These are phyloP conservation scores for Drosophila kikkawai DNA, from an alignment of 1,140 invertebrate genomes.

Conservation along the genomic window DNA sequence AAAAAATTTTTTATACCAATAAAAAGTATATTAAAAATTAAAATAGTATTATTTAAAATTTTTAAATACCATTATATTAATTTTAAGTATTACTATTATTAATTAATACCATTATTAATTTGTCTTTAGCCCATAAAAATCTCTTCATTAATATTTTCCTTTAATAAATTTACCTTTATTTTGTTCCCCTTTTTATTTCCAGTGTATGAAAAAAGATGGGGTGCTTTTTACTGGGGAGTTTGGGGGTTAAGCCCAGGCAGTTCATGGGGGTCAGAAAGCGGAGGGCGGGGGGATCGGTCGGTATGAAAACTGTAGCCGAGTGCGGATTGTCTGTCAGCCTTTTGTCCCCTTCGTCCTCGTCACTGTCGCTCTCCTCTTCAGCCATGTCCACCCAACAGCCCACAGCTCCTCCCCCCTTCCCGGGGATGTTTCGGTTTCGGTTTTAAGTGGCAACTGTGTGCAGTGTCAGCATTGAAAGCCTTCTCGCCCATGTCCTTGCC, in stretches of 20 bases:
- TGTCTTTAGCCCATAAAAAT: too few relatives aligned
- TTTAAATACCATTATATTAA: too few relatives aligned
- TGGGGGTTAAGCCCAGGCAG: constrained; percentile 19
- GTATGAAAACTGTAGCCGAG: constrained; percentile 23
- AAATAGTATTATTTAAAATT: too few relatives aligned
- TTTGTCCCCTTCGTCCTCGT: constrained; percentile 53
- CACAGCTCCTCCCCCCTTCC: constrained; percentile 11
- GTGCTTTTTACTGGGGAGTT: neutral
- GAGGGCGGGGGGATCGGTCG: too few relatives aligned
- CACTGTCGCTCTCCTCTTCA: constrained; percentile 43
- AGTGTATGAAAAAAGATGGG: neutral
- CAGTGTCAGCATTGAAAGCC: constrained; percentile 69
- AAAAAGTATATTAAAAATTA: too few relatives aligned
- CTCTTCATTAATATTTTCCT: too few relatives aligned
- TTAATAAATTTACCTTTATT: neutral
- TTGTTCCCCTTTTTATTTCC: neutral
- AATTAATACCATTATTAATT: too few relatives aligned
- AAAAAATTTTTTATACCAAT: neutral
- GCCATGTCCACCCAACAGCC: constrained; percentile 2
- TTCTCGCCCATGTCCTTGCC: constrained; percentile 16
- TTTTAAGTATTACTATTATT: too few relatives aligned
- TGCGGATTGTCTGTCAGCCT: constrained; percentile 46
- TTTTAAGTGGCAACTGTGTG: constrained; percentile 75
- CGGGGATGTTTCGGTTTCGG: constrained; percentile 62
- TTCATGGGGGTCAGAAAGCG: constrained; percentile 14